Base-by-base conservation (phyloP, 2,888 invertebrate species). In the Galerucella calmariensis region DNA sequence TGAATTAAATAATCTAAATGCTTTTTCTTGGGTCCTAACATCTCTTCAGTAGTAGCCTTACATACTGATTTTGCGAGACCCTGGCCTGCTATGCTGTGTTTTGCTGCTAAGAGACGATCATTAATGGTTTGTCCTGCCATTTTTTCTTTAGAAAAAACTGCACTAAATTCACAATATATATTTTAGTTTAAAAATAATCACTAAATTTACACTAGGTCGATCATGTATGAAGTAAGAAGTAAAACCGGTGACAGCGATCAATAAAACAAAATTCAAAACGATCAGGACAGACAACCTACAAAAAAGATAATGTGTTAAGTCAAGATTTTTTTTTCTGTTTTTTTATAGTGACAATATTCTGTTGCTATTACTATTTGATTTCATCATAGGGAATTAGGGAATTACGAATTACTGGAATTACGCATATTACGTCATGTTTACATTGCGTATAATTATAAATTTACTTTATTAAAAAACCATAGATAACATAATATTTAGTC, bases 21-120 rank as follows among this genome's bases (percentile, higher is more conserved):
- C 91, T 99, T 99, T 93, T 98, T 98, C 92, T 99, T 99, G 79
- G 99, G 99, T 81, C 97, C 98, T 89, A 99, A 96, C 90, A 99
- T 93, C 91, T 99, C 99, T 92, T 99, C 99, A 82, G 99, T 99
- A 81, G 99, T 99, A 79, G 99, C 98, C 92, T 99, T 99, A 92
- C 99, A 99, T 84, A 99, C 99, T 82, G 98, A 97, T 91, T 99
- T 99, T 80, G 99, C 99, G 86, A 99, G 92, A 84, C 99, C 98
- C 91, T 99, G 99, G 85, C 99, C 99, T 88, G 99, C 98, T 88
- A 99, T 93, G 90, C 98, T 98, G 91, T 99, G 98, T 88, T 97
- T 95, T 83, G 99, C 99, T 85, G 99, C 99, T 86, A 97, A 92
- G 84, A 99, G 93, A 90, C 98, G 94, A 90, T 99, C 99, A 91